These are phyloP conservation scores for Helostoma temminkii DNA, from an alignment of 2,797 vertebrate genomes.

Conservation along the genomic window DNA sequence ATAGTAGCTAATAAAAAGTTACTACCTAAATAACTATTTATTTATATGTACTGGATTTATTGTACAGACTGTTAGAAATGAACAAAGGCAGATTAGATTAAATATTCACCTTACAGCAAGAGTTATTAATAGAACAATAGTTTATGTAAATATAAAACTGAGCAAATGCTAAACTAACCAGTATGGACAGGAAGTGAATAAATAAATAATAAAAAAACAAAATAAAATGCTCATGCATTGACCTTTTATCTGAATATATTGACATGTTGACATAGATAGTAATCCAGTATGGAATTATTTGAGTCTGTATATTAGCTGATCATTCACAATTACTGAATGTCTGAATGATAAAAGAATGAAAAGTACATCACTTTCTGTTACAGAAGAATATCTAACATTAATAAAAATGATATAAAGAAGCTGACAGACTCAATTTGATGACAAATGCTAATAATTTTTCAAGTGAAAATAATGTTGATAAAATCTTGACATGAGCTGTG, in stretches of 20 bases:
- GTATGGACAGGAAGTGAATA: too few species aligned
- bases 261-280: not conserved
- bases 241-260: too few species aligned
- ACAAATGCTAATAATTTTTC: conserved; percentile 29
- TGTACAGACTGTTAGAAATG: too few species aligned
- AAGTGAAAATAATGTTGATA: conserved; percentile 22
- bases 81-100: too few species aligned
- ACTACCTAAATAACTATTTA: too few species aligned
- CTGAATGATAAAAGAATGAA: conserved; percentile 5
- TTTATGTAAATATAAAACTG: too few species aligned
- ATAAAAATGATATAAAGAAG: conserved; percentile 27
- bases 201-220: too few species aligned
- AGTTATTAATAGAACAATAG: too few species aligned
- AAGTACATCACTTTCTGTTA: conserved; percentile 4
- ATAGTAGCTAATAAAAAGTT: not conserved
- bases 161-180: too few species aligned
- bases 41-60: too few species aligned
- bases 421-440: conserved; percentile 24
- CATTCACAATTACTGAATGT: not conserved
- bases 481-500: conserved; percentile 29
- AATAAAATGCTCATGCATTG: too few species aligned
- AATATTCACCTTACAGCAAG: too few species aligned
- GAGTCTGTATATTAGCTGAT: conserved; percentile 1
- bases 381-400: conserved; percentile 14
- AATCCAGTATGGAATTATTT: not conserved